Evolutionary conservation across 2,888 invertebrate species (phyloP).

Genomic region (Molorchus minor): DNA sequence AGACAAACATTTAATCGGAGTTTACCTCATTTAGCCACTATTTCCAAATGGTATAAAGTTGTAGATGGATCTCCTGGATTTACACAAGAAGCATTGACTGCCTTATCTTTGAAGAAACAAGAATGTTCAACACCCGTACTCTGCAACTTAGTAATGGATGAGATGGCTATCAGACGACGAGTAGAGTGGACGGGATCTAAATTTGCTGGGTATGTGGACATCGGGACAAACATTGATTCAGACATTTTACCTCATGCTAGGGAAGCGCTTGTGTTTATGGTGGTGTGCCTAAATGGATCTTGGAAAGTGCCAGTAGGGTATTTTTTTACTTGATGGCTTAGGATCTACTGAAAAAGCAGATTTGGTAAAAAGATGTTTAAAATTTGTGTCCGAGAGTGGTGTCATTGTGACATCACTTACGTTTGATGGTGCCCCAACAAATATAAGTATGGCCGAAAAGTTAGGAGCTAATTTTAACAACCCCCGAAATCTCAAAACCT

Average conservation of each 20-base stretch:
- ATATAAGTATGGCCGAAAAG: constrained; percentile 37
- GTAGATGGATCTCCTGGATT: constrained; percentile 22
- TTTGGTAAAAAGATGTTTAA: constrained; percentile 32
- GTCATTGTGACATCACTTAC: constrained; percentile 40
- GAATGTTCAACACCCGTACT: not conserved
- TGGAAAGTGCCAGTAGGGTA: no score
- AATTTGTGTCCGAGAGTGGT: constrained; percentile 36
- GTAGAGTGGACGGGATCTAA: not conserved
- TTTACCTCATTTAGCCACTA: constrained; percentile 23
- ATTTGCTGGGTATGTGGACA: not conserved
- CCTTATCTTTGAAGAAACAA: not conserved
- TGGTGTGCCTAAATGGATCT: no score
- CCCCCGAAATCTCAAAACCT: constrained; percentile 27
- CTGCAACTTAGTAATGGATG: constrained; percentile 17
- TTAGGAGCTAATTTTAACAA: constrained; percentile 34
- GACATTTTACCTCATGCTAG: no score
- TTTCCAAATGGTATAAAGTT: constrained; percentile 20
- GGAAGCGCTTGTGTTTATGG: no score
- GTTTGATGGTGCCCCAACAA: constrained; percentile 45
- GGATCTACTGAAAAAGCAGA: constrained; percentile 33
- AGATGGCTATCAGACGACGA: not conserved
- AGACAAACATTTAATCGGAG: constrained; percentile 12
- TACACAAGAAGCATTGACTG: constrained; percentile 8
- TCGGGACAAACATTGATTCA: no score
- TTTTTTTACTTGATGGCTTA: no score